Base-by-base conservation (phyloP, 2,797 vertebrate genomes). In the Telmatherina bonti region DNA sequence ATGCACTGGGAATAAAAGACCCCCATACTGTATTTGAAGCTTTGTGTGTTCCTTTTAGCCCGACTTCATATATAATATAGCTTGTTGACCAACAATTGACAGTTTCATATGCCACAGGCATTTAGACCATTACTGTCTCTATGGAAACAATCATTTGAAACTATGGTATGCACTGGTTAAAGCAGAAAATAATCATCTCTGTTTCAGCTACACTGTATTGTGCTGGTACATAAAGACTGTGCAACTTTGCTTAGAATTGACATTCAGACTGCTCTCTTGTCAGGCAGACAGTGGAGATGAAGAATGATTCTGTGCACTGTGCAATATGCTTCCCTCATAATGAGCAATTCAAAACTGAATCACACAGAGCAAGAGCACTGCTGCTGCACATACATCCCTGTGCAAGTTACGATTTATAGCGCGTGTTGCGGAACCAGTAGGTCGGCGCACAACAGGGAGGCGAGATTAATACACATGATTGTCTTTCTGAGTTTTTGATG, bases 391-490 rank as follows among this genome's bases (percentile, higher is more conserved):
- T 54, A 38, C 45, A 13, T 54, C 27, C 36, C 9, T 4, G 11
- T 22, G 0, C 20, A 7, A 16, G n/a, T 53, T 35, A 22, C 70
- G 66, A 57, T 12, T 11, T 47, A 26, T 30, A 38, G 43, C 43
- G 11, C 47, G 35, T n/a, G n/a, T 24, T 73, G 22, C n/a, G 66
- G 27, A 6, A 30, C 3, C 57, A 18, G n/a, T 12, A 35, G 20
- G 29, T 27, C 47, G 47, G 29, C 13, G n/a, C 54, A 15, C 43
- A 68, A 31, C 33, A 11, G 47, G 62, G 65, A 70, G n/a, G 59
- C 66, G 58, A 78, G 54, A 68, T 24, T 45, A n/a, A 52, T 22
- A 65, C 60, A 31, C 61, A 59, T 63, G 45, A 68, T 72, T 0
- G 45, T 70, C 18, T 74, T 71, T 62, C 38, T 22, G 26, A 65